Percentiles rank a stretch among this genome's conserved stretches.
Conservation (phyloP, 2,113 vertebrate genomes). For the Blennius ocellaris region DNA sequence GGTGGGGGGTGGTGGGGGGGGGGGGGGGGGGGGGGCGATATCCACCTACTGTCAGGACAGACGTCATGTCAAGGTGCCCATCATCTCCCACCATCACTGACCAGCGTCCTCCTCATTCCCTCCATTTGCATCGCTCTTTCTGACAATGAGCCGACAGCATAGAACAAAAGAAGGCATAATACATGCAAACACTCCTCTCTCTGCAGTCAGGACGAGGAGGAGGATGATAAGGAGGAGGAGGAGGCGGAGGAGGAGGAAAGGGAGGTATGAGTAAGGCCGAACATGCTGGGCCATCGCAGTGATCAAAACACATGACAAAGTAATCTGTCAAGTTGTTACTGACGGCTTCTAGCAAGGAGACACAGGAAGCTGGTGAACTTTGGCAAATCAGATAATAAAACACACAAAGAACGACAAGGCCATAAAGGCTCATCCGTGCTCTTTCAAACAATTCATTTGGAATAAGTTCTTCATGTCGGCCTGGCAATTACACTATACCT, state of each 20-base stretch:
- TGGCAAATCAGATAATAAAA: too few relatives aligned
- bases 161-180: conserved; percentile 74
- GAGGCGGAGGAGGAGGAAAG: conserved; percentile 22
- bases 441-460: too few relatives aligned
- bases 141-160: conserved; percentile 59
- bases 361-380: too few relatives aligned
- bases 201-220: conserved; percentile 50
- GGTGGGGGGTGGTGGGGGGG: conserved; percentile 24
- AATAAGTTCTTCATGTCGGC: too few relatives aligned
- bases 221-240: conserved; percentile 55
- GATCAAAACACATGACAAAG: conserved; percentile 33
- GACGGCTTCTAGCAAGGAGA: too few relatives aligned
- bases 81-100: conserved; percentile 26
- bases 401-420: too few relatives aligned
- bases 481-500: too few relatives aligned
- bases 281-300: conserved; percentile 22
- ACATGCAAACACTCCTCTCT: conserved; percentile 65
- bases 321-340: too few relatives aligned
- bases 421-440: too few relatives aligned
- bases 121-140: conserved; percentile 6
- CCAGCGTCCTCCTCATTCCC: conserved; percentile 17
- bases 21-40: conserved; percentile 25
- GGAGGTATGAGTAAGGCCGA: conserved; percentile 48
- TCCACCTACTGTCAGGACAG: conserved; percentile 34
- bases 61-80: conserved; percentile 27